Conservation (phyloP, 2,888 invertebrate species). For the Cyrtodaria siliqua region DNA sequence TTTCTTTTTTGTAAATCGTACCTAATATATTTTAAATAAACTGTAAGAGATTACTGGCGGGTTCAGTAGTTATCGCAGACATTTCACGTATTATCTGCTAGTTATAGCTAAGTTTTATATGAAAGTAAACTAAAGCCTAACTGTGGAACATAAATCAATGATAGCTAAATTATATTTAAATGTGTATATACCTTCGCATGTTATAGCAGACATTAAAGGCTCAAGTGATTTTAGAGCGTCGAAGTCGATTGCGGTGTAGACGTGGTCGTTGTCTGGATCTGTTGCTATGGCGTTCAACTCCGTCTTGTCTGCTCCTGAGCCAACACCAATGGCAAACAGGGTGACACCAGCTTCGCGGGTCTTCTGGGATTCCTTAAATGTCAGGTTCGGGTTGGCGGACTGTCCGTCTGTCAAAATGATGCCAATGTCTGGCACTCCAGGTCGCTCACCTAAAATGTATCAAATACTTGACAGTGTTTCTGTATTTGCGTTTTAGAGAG, state of each 20-base stretch:
- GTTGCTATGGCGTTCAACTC: slow-evolving; percentile 77
- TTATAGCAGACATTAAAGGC: slow-evolving; percentile 70
- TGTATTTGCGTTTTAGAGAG: no score
- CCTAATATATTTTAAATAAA: no score
- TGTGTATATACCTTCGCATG: slow-evolving; percentile 72
- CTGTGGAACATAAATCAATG: no score
- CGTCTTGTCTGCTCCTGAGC: slow-evolving; percentile 63
- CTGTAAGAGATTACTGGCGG: no score
- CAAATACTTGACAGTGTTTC: no score
- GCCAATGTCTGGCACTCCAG: slow-evolving; percentile 74
- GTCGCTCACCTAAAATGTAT: slow-evolving; percentile 65
- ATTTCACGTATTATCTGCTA: no score
- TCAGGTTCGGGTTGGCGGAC: slow-evolving; percentile 66
- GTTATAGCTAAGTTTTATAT: no score
- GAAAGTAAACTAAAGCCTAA: no score
- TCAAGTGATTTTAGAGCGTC: slow-evolving; percentile 73
- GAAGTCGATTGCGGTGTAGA: slow-evolving; percentile 78
- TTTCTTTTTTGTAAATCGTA: no score
- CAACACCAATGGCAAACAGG: slow-evolving; percentile 77
- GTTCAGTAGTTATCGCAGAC: no score
- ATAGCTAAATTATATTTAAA: background rate
- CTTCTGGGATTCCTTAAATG: slow-evolving; percentile 67
- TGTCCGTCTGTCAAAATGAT: slow-evolving; percentile 78
- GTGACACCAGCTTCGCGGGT: slow-evolving; percentile 69
- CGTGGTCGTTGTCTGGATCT: slow-evolving; percentile 78